Evolutionary conservation across 1,140 invertebrate genomes (phyloP).

Genomic region (Drosophila ambigua): DNA sequence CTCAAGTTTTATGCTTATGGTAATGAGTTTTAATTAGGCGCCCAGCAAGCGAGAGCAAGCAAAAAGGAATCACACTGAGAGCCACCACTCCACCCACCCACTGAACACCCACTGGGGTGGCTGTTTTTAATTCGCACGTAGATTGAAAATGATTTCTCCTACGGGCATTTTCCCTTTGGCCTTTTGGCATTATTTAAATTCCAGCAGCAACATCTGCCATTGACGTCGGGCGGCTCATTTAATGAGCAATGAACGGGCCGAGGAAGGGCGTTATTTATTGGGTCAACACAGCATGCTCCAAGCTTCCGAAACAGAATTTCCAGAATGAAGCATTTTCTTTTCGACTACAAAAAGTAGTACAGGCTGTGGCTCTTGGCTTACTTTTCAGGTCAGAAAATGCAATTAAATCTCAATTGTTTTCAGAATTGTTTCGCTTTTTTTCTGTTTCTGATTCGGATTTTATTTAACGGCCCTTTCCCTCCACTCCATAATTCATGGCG

Average conservation of each 20-base stretch:
- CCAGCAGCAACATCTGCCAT: slow-evolving; percentile 59
- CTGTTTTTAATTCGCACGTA: slow-evolving; percentile 44
- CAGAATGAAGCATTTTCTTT: neutral
- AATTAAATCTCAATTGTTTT: slow-evolving; percentile 49
- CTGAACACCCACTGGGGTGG: slow-evolving; percentile 48
- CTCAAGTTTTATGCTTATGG: slow-evolving; percentile 77
- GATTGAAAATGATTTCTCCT: slow-evolving; percentile 43
- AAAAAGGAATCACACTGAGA: slow-evolving; percentile 26
- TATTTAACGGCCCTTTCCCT: slow-evolving; percentile 18
- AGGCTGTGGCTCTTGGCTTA: slow-evolving; percentile 23
- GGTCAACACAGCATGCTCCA: slow-evolving; percentile 52
- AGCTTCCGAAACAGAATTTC: neutral
- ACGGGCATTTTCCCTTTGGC: neutral
- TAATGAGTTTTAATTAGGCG: slow-evolving; percentile 82
- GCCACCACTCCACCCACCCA: slow-evolving; percentile 31
- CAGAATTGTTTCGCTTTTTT: slow-evolving; percentile 13
- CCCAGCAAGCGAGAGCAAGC: slow-evolving; percentile 58
- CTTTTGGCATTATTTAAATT: slow-evolving; percentile 49
- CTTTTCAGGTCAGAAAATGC: slow-evolving; percentile 47
- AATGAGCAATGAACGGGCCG: neutral
- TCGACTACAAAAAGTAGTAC: slow-evolving; percentile 20
- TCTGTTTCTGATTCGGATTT: slow-evolving; percentile 15
- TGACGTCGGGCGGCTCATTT: slow-evolving; percentile 13
- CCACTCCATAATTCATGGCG: slow-evolving; percentile 12
- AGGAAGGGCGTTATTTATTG: slow-evolving; percentile 27